Evolutionary conservation across 92 coral and sea anemone genomes (phyloP), one percentile per base, ranked within the genome.

Genomic region (Bergia puertoricense): DNA sequence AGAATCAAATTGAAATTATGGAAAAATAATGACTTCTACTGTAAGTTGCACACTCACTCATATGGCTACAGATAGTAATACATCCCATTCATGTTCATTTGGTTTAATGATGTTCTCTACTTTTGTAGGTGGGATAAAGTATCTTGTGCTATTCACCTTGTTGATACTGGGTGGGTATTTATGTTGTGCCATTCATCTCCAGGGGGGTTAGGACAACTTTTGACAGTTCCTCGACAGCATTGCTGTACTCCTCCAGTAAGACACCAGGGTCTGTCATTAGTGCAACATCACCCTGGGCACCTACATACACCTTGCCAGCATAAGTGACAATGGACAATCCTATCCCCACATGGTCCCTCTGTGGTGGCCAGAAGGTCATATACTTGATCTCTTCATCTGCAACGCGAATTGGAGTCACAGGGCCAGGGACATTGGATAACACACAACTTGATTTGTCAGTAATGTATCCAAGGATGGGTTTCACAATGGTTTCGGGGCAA

Each of bases 371-470:
- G 72, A 96, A 96, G 67, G 89, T 83, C 90, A 92, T 82, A 86
- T 73, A 81, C 50, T 87, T 93, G 38, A 95, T 74, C 2, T 86
- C 85, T 79, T 79, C 81, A 10, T 93, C 96, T 76, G 85, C 88
- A 36, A 96, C 88, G 7, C 85, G 85, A 83, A 96, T 90, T 30
- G 82, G 86, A 23, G 81, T 36, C 73, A 86, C 92, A 11, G 99
- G 96, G 72, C 99, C 99, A 6, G 98, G 96, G n/a, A 96, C 96
- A 91, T 96, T 95, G 23, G 99, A 96, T 77, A 96, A 43, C 46
- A 96, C 98, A 86, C 94, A 91, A 20, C 92, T 95, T 5, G 94
- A 90, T 80, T 95, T 96, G 69, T 89, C 69, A 6, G 92, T 46
- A 14, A 95, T 69, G 46, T 90, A 90, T 0, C 89, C 88, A 20